Conservation (phyloP, 2,113 vertebrate species). For the Arvicanthis niloticus region DNA sequence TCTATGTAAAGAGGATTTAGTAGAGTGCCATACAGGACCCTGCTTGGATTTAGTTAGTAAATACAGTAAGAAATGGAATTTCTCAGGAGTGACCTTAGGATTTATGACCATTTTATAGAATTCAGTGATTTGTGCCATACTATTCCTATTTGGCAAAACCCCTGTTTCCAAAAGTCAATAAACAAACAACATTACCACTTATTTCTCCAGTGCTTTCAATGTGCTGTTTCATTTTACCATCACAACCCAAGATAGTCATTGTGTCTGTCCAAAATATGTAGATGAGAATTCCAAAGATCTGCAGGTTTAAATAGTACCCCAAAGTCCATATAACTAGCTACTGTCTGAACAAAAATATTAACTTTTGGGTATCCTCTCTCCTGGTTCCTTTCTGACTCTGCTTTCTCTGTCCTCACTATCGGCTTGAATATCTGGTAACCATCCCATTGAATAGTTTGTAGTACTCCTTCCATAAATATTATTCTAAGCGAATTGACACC, state of each 20-base stretch:
- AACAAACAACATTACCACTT: neutral
- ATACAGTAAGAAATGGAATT: neutral
- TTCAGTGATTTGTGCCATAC: neutral
- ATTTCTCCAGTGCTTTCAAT: constrained; percentile 34
- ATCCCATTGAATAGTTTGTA: constrained; percentile 18
- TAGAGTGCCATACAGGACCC: neutral
- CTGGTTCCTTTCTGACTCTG: neutral
- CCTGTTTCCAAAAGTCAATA: neutral
- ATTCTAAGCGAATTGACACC: neutral
- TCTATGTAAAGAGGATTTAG: neutral
- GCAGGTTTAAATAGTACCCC: constrained; percentile 2
- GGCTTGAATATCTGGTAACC: neutral
- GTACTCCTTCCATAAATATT: neutral
- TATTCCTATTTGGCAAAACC: neutral
- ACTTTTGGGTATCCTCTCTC: neutral
- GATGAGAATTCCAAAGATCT: neutral
- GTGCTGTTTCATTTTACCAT: neutral
- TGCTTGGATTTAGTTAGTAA: constrained; percentile 20
- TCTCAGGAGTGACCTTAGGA: neutral
- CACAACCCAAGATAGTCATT: neutral
- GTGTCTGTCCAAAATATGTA: constrained; percentile 14
- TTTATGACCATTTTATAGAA: constrained; percentile 15
- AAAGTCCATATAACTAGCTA: neutral
- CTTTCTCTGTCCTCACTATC: neutral
- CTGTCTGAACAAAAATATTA: constrained; percentile 1